Evolutionary conservation across 2,113 vertebrate species (phyloP).

Genomic region (Ramphastos sulfuratus): DNA sequence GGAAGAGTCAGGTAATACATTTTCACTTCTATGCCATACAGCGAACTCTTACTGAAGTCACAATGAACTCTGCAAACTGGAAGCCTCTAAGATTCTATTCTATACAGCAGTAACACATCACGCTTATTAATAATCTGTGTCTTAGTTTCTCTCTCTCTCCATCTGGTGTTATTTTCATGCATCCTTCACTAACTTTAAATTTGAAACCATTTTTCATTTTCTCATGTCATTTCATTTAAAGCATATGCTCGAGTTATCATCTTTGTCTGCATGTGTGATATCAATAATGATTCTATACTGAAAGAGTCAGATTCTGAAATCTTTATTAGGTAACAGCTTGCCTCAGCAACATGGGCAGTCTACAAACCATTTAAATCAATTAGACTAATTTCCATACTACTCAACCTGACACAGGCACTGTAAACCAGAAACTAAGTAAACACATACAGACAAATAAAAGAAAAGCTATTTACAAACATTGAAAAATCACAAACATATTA

Average conservation of each 20-base stretch:
- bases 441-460: neutral
- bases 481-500: neutral
- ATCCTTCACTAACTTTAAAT: constrained; percentile 30
- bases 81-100: neutral
- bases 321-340: constrained; percentile 58
- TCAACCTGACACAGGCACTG: constrained; percentile 3
- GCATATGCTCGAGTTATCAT: constrained; percentile 57
- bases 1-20: neutral
- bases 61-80: neutral
- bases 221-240: constrained; percentile 31
- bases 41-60: neutral
- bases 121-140: neutral
- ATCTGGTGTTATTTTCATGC: constrained; percentile 30
- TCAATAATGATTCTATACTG: constrained; percentile 39
- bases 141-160: constrained; percentile 48
- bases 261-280: constrained; percentile 53
- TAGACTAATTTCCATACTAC: constrained; percentile 45
- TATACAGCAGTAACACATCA: neutral
- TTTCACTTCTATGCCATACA: neutral
- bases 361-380: constrained; percentile 57
- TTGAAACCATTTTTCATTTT: constrained; percentile 53
- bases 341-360: constrained; percentile 26
- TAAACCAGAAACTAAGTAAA: neutral
- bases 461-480: constrained; percentile 12
- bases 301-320: constrained; percentile 31